Evolutionary conservation across 2,113 vertebrate genomes (phyloP), one percentile per base, ranked within the genome.

Genomic region (Toxotes chatareus): DNA sequence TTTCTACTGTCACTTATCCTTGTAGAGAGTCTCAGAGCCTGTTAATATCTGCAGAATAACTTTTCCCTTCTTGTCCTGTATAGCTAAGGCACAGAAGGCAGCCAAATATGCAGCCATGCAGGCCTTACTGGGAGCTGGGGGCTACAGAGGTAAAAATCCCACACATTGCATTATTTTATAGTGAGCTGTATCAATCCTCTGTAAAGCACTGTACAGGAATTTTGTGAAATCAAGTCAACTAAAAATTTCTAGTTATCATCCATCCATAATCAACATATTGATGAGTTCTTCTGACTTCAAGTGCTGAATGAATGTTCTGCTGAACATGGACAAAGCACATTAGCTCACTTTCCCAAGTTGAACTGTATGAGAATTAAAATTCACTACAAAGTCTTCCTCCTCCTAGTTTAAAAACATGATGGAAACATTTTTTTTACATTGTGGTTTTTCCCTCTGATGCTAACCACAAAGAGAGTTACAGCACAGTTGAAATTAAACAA

Each of bases 21-120:
- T 40, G 6, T 40, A 40, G 38, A 8, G 38, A 64, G 17, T 64
- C n/a, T 17, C 14, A 51, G n/a, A 34, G 14, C 14, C 34, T 47
- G 60, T 19, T 14, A 19, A 31, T 62, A 42, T 57, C 11, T 78
- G 44, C 7, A 57, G 1, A 46, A 32, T 84, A 40, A 69, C 1
- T 4, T 87, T 78, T 34, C 38, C 31, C 51, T 86, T 34, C 2
- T 42, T 83, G 21, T 83, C 21, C 4, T 77, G 4, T 47, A 34
- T 65, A 95, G 95, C 93, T 1, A 93, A 93, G 64, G 92, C 93
- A 84, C 95, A 94, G 91, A 93, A 88, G 47, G 93, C 93, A 64
- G 93, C 93, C 83, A 95, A 95, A 86, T 94, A 93, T 67, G 93
- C 91, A 85, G 93, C 93, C 60, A 88, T 95, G 89, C 94, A 93